A percentile compares a stretch with the other conserved stretches of the same genome.
Evolutionary conservation across 2,113 vertebrate species (phyloP).

Genomic region (Egretta garzetta): DNA sequence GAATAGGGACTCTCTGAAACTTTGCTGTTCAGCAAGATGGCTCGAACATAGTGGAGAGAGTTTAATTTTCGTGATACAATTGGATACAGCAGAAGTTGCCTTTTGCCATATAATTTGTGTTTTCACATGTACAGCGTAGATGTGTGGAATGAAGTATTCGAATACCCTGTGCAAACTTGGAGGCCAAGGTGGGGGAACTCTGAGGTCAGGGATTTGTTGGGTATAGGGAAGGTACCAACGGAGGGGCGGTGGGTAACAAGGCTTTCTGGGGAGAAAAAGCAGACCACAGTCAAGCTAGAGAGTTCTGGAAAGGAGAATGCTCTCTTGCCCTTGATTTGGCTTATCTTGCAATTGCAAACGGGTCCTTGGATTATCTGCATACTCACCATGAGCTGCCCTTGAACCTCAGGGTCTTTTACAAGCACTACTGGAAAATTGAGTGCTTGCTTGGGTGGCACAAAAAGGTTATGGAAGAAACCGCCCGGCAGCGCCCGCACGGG

Average conservation of each 20-base stretch:
- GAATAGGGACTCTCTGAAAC: not conserved
- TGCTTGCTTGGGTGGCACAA: not conserved
- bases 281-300: accelerated
- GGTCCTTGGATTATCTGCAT: not conserved
- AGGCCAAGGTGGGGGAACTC: not conserved
- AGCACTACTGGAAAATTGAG: not conserved
- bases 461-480: no score
- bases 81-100: not conserved
- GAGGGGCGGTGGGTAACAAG: not conserved
- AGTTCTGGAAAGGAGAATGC: not conserved
- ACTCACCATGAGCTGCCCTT: not conserved
- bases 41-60: accelerated
- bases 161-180: not conserved
- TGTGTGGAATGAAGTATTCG: not conserved
- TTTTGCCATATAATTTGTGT: not conserved
- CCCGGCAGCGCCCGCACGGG: accelerated
- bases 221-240: not conserved
- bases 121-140: accelerated
- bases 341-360: not conserved
- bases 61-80: not conserved
- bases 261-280: not conserved
- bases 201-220: accelerated
- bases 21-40: not conserved
- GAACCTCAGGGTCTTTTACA: not conserved
- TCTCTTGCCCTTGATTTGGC: not conserved